Evolutionary conservation across 2,113 vertebrate species (phyloP).

Genomic region (Balaenoptera acutorostrata): DNA sequence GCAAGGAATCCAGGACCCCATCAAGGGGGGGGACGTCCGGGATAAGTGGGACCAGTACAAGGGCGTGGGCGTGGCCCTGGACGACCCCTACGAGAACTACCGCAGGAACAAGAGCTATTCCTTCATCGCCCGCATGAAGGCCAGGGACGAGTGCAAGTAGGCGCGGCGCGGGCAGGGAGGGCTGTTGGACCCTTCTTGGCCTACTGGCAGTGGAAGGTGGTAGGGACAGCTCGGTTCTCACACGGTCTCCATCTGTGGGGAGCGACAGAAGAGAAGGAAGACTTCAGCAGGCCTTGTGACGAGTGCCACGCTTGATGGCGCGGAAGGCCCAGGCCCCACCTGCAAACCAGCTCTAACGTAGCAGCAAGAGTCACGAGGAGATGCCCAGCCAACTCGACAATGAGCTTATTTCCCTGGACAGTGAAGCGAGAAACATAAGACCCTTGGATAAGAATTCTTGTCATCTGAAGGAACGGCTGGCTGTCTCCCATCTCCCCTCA

Average conservation of each 20-base stretch:
- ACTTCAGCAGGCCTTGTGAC: not conserved
- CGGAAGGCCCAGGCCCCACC: not conserved
- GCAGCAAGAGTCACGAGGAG: not conserved
- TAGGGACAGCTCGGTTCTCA: not conserved
- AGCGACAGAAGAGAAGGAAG: constrained; percentile 31
- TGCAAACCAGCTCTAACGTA: not conserved
- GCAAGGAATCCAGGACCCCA: constrained; percentile 98
- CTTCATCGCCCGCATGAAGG: constrained; percentile 98
- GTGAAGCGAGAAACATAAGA: constrained; percentile 72
- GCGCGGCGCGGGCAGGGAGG: rapidly evolving
- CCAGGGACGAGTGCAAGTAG: constrained; percentile 93
- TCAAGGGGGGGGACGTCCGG: constrained; percentile 95
- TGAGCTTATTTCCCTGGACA: constrained; percentile 65
- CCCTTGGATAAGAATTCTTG: constrained; percentile 55
- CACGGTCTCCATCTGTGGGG: not conserved
- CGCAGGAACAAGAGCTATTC: constrained; percentile 98
- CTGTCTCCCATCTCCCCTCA: constrained; percentile 54
- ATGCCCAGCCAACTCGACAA: not conserved
- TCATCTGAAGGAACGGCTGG: constrained; percentile 35
- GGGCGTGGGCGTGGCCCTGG: constrained; percentile 94
- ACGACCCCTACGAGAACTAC: constrained; percentile 98
- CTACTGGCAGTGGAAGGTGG: not conserved
- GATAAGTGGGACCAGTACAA: constrained; percentile 99
- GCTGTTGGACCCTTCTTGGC: not conserved
- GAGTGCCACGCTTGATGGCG: not conserved